Evolutionary conservation across 2,113 vertebrate genomes (phyloP).

Genomic region (Pterophyllum scalare): DNA sequence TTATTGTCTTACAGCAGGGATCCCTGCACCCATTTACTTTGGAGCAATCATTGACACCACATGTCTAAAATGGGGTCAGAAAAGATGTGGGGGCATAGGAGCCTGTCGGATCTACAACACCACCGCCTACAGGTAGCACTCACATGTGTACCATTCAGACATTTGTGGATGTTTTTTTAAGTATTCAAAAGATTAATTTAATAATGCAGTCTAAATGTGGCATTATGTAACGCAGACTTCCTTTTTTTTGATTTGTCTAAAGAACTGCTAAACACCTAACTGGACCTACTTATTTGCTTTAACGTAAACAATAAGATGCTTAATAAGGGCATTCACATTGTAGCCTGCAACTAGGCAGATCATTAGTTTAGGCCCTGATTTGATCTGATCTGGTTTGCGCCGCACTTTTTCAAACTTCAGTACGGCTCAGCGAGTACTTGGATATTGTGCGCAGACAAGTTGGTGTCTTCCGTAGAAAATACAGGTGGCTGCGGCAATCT

Average conservation of each 20-base stretch:
- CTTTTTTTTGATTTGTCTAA: neutral
- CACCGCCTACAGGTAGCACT: constrained; percentile 82
- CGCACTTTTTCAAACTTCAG: too few species aligned
- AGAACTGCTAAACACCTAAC: neutral
- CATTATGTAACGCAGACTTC: neutral
- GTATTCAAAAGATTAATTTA: neutral
- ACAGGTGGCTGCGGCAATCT: too few species aligned
- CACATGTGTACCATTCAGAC: neutral
- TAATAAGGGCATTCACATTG: too few species aligned
- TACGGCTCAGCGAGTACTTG: too few species aligned
- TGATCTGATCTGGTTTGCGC: too few species aligned
- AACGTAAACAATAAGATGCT: too few species aligned
- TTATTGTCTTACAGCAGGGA: constrained; percentile 76
- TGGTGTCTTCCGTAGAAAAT: too few species aligned
- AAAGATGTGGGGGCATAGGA: constrained; percentile 83
- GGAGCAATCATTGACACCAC: constrained; percentile 89
- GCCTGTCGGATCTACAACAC: constrained; percentile 89
- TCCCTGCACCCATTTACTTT: constrained; percentile 90
- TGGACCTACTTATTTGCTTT: neutral
- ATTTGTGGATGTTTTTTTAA: neutral
- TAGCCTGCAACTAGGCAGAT: too few species aligned
- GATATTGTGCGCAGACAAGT: too few species aligned
- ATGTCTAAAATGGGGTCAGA: constrained; percentile 90
- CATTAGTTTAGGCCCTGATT: too few species aligned
- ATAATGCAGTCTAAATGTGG: neutral